These are phyloP conservation scores for Todiramphus saurophagus DNA, from an alignment of 2,113 vertebrate species.

Conservation along the genomic window DNA sequence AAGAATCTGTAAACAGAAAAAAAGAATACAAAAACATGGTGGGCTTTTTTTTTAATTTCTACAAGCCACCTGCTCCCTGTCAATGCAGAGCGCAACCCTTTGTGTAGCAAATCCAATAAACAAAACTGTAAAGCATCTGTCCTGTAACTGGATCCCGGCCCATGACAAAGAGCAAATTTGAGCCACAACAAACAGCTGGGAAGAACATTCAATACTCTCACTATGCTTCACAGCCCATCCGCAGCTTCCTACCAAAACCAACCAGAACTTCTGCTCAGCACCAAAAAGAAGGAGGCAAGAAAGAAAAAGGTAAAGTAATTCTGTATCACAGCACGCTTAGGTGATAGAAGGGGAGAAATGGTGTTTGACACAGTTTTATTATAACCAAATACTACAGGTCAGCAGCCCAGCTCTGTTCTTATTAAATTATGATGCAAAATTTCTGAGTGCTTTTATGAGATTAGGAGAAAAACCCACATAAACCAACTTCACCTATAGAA, in stretches of 20 bases:
- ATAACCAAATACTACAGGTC: neutral
- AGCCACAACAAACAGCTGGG: slow-evolving; percentile 27
- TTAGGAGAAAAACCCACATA: neutral
- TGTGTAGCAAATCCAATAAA: slow-evolving; percentile 40
- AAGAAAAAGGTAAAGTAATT: neutral
- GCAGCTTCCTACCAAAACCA: neutral
- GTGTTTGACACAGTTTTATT: neutral
- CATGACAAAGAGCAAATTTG: neutral
- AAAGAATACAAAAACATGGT: neutral
- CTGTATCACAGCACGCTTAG: neutral
- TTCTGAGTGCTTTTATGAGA: neutral
- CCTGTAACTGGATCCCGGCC: slow-evolving; percentile 54
- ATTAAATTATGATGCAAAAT: neutral
- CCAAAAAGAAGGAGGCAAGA: neutral
- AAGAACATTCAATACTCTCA: neutral
- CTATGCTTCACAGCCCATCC: neutral
- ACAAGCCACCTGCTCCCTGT: slow-evolving; percentile 35
- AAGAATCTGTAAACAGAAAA: neutral
- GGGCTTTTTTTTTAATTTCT: neutral
- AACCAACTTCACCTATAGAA: neutral
- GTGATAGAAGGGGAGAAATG: neutral
- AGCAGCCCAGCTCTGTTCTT: neutral
- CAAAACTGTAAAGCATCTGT: slow-evolving; percentile 51
- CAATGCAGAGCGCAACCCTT: neutral
- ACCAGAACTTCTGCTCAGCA: neutral